A percentile compares a stretch with the other conserved stretches of the same genome.
These are phyloP conservation scores for Timandra comae DNA, from an alignment of 2,888 invertebrate species.

Conservation along the genomic window DNA sequence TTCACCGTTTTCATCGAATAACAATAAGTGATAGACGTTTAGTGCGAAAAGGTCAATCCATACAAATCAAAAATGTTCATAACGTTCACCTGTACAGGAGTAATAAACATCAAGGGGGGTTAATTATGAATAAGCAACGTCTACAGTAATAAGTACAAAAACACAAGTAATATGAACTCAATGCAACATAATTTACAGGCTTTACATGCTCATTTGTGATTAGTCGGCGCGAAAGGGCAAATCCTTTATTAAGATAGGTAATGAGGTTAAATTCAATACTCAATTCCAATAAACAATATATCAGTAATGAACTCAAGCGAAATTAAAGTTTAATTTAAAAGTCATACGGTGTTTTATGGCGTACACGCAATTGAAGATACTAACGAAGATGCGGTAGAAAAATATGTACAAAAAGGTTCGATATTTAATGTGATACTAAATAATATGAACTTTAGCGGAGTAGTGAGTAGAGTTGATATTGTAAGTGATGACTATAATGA, in stretches of 20 bases:
- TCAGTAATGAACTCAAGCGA: constrained; percentile 33
- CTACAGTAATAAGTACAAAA: constrained; percentile 59
- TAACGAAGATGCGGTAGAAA: constrained; percentile 73
- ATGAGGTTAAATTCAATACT: constrained; percentile 68
- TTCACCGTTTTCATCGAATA: constrained; percentile 30
- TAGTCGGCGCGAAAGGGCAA: constrained; percentile 77
- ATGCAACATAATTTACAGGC: constrained; percentile 74
- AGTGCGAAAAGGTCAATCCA: constrained; percentile 29
- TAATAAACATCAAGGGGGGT: constrained; percentile 72
- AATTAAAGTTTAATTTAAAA: constrained; percentile 46
- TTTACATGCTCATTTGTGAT: constrained; percentile 77
- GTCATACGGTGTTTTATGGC: constrained; percentile 48
- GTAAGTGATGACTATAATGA: constrained; percentile 60
- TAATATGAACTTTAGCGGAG: constrained; percentile 54
- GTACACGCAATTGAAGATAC: constrained; percentile 40
- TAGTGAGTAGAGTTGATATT: constrained; percentile 61
- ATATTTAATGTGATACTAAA: constrained; percentile 51
- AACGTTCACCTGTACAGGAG: constrained; percentile 63
- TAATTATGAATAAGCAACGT: constrained; percentile 74
- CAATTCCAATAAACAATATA: constrained; percentile 42
- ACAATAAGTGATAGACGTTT: constrained; percentile 36
- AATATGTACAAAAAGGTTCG: constrained; percentile 67
- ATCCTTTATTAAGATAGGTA: constrained; percentile 77
- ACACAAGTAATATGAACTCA: constrained; percentile 65
- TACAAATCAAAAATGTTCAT: constrained; percentile 53